Evolutionary conservation across 2,797 vertebrate genomes (phyloP), one percentile per base, ranked within the genome.

Genomic region (Brachymystax lenok): DNA sequence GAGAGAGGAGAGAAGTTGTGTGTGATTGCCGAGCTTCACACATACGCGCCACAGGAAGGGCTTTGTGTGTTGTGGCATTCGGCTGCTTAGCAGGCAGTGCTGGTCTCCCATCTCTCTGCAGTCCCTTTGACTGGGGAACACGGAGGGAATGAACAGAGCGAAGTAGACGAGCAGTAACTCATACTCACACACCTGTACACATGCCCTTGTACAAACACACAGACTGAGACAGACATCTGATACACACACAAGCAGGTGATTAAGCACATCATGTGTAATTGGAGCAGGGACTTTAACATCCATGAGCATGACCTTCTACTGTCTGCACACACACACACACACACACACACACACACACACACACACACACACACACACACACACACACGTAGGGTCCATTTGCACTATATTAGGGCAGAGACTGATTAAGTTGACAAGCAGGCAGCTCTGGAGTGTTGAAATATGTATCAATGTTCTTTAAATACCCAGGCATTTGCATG

Each of bases 1-100:
- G 77, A 85, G 84, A 28, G 33, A n/a, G 30, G 33, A 50, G 24
- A 5, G n/a, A 46, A 70, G 69, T 46, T 46, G 69, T 77, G 52
- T 30, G 77, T 83, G 87, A 88, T 84, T 85, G 84, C 81, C 74
- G 10, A 59, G 51, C 77, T 46, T 56, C 8, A 83, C 82, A 78
- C 82, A 64, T 8, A 64, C 8, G 19, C 7, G n/a, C 35, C 14
- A 73, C 70, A 21, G 24, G 52, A 66, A 75, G 7, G 74, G 73
- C 75, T 66, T 66, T 77, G 78, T 16, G 66, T 46, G 40, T 46
- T 74, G 76, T 84, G 81, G 77, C 81, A 74, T 68, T 78, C 16
- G 71, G 52, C 88, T 91, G 86, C 79, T 91, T 91, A 87, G 87
- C 84, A 92, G 85, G 88, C 90, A 86, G 85, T 0, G 27, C 84